These are phyloP conservation scores for Terebella lapidaria DNA, from an alignment of 2,888 invertebrate species.

Conservation along the genomic window DNA sequence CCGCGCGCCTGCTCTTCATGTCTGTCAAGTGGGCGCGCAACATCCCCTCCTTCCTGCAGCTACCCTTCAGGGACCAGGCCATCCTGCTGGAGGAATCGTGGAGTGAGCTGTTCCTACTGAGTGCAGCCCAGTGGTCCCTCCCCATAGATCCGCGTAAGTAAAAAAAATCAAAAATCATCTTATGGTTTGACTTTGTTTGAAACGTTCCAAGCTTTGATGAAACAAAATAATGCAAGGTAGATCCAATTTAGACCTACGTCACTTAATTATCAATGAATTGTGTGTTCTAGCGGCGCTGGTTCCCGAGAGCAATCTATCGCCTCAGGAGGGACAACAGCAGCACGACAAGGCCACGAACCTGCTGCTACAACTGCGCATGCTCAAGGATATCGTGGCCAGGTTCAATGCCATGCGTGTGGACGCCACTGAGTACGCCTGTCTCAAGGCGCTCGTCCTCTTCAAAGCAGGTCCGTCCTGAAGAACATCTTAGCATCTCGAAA, in stretches of 20 bases:
- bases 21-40: slow-evolving; percentile 76
- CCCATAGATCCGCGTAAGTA: slow-evolving; percentile 67
- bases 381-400: slow-evolving; percentile 65
- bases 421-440: slow-evolving; percentile 76
- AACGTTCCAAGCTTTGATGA: background rate
- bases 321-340: background rate
- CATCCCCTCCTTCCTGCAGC: slow-evolving; percentile 70
- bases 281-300: background rate
- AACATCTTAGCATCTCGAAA: background rate
- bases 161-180: background rate
- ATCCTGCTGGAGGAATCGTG: slow-evolving; percentile 73
- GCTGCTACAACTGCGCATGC: slow-evolving; percentile 56
- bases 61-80: slow-evolving; percentile 68
- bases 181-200: background rate
- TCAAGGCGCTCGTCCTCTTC: slow-evolving; percentile 77
- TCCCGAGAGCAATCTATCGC: background rate
- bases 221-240: too few relatives aligned
- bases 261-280: too few relatives aligned
- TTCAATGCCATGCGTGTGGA: slow-evolving; percentile 68
- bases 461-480: slow-evolving; percentile 65
- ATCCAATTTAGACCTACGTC: too few relatives aligned
- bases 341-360: slow-evolving; percentile 47
- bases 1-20: slow-evolving; percentile 64
- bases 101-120: slow-evolving; percentile 77
- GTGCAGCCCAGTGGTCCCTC: slow-evolving; percentile 75